Percentiles rank a stretch among this genome's conserved stretches.
These are phyloP conservation scores for Nomada fucata DNA, from an alignment of 2,888 invertebrate species.

Conservation along the genomic window DNA sequence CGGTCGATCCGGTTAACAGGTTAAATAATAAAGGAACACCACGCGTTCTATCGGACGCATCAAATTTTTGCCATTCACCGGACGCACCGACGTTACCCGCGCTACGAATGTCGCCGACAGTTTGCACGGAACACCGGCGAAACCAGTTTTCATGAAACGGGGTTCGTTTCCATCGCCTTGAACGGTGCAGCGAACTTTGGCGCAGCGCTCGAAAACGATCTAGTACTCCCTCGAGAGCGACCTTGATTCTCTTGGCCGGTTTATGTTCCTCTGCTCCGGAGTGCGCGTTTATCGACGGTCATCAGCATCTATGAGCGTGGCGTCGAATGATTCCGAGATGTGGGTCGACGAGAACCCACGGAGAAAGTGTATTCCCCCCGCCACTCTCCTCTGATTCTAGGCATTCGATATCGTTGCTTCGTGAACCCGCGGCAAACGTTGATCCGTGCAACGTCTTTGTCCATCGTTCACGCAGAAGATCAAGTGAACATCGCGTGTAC, in stretches of 20 bases:
- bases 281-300: constrained; percentile 53
- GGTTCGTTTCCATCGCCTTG: not conserved
- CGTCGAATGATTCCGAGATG: constrained; percentile 78
- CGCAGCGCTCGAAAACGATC: constrained; percentile 11
- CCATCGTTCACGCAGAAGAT: constrained; percentile 11
- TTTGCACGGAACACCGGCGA: too few species aligned
- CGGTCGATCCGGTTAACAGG: too few species aligned
- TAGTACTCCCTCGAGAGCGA: constrained; percentile 77
- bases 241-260: constrained; percentile 77
- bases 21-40: too few species aligned
- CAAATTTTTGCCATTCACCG: too few species aligned
- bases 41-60: too few species aligned
- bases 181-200: constrained; percentile 19
- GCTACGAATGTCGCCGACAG: too few species aligned
- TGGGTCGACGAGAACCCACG: constrained; percentile 78
- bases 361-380: constrained; percentile 80
- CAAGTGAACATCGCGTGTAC: not conserved
- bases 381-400: constrained; percentile 61
- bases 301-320: constrained; percentile 75
- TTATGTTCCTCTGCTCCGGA: constrained; percentile 41
- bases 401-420: constrained; percentile 67
- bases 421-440: constrained; percentile 29
- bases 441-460: constrained; percentile 22
- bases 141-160: not conserved
- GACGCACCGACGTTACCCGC: too few species aligned